Percentiles rank a stretch among this genome's conserved stretches.
Conservation (phyloP, 2,888 invertebrate species). For the Leucophenga montana region DNA sequence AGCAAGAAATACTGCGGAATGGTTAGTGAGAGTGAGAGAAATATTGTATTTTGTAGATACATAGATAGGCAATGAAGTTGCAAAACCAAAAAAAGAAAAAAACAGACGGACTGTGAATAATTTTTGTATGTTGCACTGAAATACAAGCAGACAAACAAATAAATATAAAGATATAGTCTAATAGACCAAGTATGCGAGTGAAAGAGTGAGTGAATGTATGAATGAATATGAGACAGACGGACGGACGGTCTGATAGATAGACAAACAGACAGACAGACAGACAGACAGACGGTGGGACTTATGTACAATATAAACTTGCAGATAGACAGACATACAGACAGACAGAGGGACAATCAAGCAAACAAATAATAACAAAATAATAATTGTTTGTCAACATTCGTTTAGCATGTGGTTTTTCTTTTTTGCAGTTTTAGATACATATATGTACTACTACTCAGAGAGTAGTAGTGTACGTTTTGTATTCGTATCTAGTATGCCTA, state of each 20-base stretch:
- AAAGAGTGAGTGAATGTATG: background rate
- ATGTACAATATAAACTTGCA: conserved; percentile 16
- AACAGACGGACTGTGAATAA: background rate
- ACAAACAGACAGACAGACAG: conserved; percentile 6
- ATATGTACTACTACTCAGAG: no score
- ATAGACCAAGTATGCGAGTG: background rate
- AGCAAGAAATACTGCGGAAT: background rate
- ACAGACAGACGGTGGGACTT: background rate
- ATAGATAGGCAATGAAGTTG: conserved; percentile 1
- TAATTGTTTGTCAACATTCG: conserved; percentile 51
- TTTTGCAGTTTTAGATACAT: conserved; percentile 29
- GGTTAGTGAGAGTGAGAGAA: no score
- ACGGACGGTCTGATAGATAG: background rate
- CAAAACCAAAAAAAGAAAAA: background rate
- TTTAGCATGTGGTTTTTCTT: conserved; percentile 61
- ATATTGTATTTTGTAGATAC: background rate
- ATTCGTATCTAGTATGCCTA: conserved; percentile 23
- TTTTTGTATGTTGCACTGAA: background rate
- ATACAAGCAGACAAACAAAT: background rate
- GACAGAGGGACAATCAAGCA: conserved; percentile 47
- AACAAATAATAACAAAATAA: conserved; percentile 68
- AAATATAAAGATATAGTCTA: conserved; percentile 5
- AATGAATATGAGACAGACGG: background rate
- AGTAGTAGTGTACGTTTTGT: conserved; percentile 29
- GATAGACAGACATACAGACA: conserved; percentile 26